phyloP scores from a whole-genome alignment of 2,888 invertebrate species.

The Meiosimyza decipiens region DNA sequence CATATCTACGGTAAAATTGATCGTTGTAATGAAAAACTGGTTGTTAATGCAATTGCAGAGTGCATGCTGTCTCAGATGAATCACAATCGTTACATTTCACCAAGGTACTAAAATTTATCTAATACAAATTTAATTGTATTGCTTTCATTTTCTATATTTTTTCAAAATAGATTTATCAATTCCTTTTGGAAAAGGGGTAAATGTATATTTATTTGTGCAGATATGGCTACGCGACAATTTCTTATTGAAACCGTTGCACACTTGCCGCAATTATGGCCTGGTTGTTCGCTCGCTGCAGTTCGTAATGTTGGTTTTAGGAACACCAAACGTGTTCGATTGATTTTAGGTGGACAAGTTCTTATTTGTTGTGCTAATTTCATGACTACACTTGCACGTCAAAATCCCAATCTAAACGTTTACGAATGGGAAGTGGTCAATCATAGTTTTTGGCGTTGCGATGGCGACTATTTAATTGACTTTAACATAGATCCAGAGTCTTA shows the following conservation, averaged over 20 bases:
- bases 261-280: neutral
- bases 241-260: neutral
- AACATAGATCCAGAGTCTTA: neutral
- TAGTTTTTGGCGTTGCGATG: neutral
- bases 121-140: too few relatives aligned
- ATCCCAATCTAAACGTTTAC: slow-evolving; percentile 7
- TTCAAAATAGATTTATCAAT: too few relatives aligned
- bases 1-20: too few relatives aligned
- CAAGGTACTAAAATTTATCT: too few relatives aligned
- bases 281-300: neutral
- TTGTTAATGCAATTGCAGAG: too few relatives aligned
- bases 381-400: neutral
- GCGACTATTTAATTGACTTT: neutral
- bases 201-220: too few relatives aligned
- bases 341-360: neutral
- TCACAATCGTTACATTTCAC: too few relatives aligned
- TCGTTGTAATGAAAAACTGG: too few relatives aligned
- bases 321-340: neutral
- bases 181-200: too few relatives aligned
- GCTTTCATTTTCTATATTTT: too few relatives aligned
- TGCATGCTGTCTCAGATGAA: too few relatives aligned
- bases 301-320: neutral
- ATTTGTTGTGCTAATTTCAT: neutral
- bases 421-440: neutral
- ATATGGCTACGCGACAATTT: neutral